phyloP scores from a whole-genome alignment of 2,113 vertebrate species.

The Scomber scombrus region DNA sequence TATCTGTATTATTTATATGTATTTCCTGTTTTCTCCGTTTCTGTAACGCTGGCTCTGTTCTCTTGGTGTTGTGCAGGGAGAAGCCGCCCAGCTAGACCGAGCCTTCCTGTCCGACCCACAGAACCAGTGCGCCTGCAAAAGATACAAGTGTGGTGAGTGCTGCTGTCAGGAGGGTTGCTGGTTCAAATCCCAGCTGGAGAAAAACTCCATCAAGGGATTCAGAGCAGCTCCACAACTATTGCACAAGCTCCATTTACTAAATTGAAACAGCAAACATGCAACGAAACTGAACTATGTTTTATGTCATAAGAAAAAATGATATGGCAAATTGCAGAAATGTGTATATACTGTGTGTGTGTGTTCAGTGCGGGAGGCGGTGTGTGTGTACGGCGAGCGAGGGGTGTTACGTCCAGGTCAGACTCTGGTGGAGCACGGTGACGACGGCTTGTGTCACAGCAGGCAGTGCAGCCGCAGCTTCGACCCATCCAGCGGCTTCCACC shows the following conservation, averaged over 20 bases:
- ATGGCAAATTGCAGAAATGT: neutral
- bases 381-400: conserved; percentile 89
- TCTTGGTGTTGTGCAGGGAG: conserved; percentile 85
- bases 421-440: conserved; percentile 88
- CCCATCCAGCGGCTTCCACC: conserved; percentile 88
- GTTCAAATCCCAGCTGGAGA: too few species aligned
- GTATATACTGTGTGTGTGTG: conserved; percentile 33
- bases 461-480: conserved; percentile 89
- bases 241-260: too few species aligned
- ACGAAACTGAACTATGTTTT: too few species aligned
- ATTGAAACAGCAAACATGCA: too few species aligned
- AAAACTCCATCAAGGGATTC: too few species aligned
- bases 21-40: neutral
- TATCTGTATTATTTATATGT: neutral
- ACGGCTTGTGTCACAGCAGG: conserved; percentile 88
- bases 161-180: neutral
- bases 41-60: neutral
- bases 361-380: conserved; percentile 92
- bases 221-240: too few species aligned
- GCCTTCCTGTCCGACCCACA: conserved; percentile 86
- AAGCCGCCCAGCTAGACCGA: conserved; percentile 90
- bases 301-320: too few species aligned
- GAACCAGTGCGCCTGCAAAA: conserved; percentile 92
- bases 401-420: conserved; percentile 93
- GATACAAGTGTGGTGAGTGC: conserved; percentile 92